Conservation (phyloP, 2,888 invertebrate species). For the Trachelus stipa region DNA sequence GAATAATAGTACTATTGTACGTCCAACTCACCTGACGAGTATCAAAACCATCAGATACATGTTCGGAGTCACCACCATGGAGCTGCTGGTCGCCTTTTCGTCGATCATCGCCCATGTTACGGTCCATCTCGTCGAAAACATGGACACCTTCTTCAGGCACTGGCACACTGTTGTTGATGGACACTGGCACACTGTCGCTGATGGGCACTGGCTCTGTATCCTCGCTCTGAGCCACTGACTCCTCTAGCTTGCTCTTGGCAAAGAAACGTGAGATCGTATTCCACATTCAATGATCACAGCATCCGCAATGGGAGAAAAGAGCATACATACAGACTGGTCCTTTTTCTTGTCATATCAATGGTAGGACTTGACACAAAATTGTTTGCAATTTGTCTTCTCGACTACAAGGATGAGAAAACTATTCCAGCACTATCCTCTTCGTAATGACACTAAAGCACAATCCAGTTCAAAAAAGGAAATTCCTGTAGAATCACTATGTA, state of each 20-base stretch:
- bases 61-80: constrained; percentile 52
- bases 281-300: constrained; percentile 62
- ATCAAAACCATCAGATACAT: constrained; percentile 56
- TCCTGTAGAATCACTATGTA: not conserved
- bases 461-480: not conserved
- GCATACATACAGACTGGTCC: constrained; percentile 34
- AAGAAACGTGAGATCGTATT: constrained; percentile 64
- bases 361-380: not conserved
- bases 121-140: constrained; percentile 65
- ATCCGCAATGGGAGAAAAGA: constrained; percentile 27
- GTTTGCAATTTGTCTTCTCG: not conserved
- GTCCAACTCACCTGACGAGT: constrained; percentile 55
- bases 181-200: constrained; percentile 39
- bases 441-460: not conserved
- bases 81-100: constrained; percentile 49
- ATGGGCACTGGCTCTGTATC: constrained; percentile 36
- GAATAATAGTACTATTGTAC: not conserved
- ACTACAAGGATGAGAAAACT: not conserved
- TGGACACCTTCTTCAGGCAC: constrained; percentile 60
- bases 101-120: constrained; percentile 63
- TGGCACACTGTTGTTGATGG: constrained; percentile 44
- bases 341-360: constrained; percentile 42
- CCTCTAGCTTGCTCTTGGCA: constrained; percentile 53
- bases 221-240: constrained; percentile 29
- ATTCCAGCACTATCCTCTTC: not conserved